These are phyloP conservation scores for Acanthochromis polyacanthus DNA, from an alignment of 2,113 vertebrate species.

Conservation along the genomic window DNA sequence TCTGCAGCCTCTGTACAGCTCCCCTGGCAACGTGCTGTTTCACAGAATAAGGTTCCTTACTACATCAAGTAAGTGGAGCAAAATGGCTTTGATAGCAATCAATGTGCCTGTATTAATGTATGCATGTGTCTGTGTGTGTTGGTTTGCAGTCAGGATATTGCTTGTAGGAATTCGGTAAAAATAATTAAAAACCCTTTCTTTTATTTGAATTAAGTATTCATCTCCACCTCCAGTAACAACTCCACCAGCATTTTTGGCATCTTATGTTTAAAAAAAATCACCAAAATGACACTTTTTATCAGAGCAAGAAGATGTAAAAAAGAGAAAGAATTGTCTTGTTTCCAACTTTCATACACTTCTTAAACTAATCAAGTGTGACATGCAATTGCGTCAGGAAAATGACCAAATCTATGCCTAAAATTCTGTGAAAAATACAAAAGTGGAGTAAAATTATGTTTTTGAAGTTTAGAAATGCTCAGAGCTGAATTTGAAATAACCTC, in stretches of 20 bases:
- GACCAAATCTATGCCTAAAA: no score
- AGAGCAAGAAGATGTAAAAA: no score
- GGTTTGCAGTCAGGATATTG: no score
- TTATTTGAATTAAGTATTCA: neutral
- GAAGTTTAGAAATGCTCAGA: neutral
- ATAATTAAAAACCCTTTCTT: neutral
- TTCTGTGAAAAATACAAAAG: neutral
- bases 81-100: conserved; percentile 29
- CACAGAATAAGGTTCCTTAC: conserved; percentile 95
- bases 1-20: conserved; percentile 92
- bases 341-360: no score
- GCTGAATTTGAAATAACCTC: conserved; percentile 14
- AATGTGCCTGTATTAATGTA: conserved; percentile 27
- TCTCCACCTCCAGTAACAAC: neutral
- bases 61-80: conserved; percentile 94
- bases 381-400: no score
- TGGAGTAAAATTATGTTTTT: neutral
- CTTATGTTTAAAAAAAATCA: no score
- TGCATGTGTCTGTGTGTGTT: neutral
- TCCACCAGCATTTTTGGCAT: no score
- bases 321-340: no score
- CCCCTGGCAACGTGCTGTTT: conserved; percentile 87
- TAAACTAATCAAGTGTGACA: no score
- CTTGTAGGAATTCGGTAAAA: no score
- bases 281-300: no score